phyloP scores from a whole-genome alignment of 1,140 invertebrate species.

The Mamestra configurata region DNA sequence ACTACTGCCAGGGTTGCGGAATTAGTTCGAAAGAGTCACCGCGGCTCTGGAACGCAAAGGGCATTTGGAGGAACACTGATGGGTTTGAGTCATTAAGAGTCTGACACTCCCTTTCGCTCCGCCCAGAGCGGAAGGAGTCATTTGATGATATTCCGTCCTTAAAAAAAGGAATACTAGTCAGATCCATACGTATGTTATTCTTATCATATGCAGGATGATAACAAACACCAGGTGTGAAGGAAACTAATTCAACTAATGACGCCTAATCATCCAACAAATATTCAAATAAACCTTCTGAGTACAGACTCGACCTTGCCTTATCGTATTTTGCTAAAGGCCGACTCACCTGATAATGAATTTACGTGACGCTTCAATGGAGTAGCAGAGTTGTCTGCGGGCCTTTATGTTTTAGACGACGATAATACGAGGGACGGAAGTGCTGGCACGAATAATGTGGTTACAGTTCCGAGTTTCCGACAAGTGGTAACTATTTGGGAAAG shows the following conservation, averaged over 20 bases:
- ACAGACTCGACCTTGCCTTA: constrained; percentile 48
- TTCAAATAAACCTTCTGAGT: constrained; percentile 1
- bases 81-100: too few species aligned
- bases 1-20: too few species aligned
- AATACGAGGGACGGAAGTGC: background rate
- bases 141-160: too few species aligned
- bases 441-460: background rate
- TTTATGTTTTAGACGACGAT: background rate
- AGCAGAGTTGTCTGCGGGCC: background rate
- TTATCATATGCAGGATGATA: too few species aligned
- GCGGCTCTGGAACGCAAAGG: too few species aligned
- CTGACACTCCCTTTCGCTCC: too few species aligned
- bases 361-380: background rate
- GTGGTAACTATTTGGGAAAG: too few species aligned
- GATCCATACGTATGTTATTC: too few species aligned
- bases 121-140: too few species aligned
- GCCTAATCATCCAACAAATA: background rate
- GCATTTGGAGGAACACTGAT: too few species aligned
- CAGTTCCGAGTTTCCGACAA: constrained; percentile 20
- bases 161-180: too few species aligned
- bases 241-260: background rate
- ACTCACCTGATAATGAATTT: constrained; percentile 36
- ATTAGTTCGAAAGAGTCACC: too few species aligned
- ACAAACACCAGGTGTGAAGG: background rate
- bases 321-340: constrained; percentile 38